Conservation (phyloP, 37 sponge, comb jelly and placozoan species). For the Hexactinellida sp. region DNA sequence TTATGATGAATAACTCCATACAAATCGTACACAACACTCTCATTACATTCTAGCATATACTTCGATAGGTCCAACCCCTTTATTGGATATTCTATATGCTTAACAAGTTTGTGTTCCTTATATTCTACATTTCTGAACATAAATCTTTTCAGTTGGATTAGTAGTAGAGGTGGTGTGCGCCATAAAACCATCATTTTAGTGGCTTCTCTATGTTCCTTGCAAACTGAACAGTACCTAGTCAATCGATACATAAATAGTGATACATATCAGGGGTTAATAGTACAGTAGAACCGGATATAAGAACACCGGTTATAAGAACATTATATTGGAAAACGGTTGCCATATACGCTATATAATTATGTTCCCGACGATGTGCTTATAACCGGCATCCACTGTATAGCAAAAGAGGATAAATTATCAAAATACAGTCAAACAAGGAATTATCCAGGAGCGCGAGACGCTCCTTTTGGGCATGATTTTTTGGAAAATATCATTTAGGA, state of each 20-base stretch:
- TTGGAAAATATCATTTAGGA: too few species aligned
- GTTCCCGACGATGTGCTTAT: too few species aligned
- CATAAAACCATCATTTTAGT: slow-evolving; percentile 82
- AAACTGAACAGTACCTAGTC: slow-evolving; percentile 75
- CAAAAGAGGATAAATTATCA: too few species aligned
- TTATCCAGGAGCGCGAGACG: too few species aligned
- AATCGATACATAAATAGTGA: neutral
- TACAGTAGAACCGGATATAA: neutral
- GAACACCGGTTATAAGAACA: neutral
- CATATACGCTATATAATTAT: too few species aligned
- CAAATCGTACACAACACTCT: neutral
- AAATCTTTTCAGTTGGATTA: slow-evolving; percentile 87
- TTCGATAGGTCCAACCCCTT: neutral
- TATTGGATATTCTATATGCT: neutral
- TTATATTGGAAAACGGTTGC: too few species aligned
- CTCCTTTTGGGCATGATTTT: too few species aligned
- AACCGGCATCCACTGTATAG: too few species aligned
- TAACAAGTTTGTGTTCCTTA: slow-evolving; percentile 48
- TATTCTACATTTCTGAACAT: slow-evolving; percentile 28
- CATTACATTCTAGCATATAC: neutral
- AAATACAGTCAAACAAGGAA: too few species aligned
- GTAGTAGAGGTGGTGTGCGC: slow-evolving; percentile 63
- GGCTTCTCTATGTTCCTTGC: slow-evolving; percentile 79
- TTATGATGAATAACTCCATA: neutral
- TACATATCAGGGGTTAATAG: neutral